Evolutionary conservation across 23 tunicate genomes (phyloP), one percentile per base, ranked within the genome.

Genomic region (Ascidia mentula): DNA sequence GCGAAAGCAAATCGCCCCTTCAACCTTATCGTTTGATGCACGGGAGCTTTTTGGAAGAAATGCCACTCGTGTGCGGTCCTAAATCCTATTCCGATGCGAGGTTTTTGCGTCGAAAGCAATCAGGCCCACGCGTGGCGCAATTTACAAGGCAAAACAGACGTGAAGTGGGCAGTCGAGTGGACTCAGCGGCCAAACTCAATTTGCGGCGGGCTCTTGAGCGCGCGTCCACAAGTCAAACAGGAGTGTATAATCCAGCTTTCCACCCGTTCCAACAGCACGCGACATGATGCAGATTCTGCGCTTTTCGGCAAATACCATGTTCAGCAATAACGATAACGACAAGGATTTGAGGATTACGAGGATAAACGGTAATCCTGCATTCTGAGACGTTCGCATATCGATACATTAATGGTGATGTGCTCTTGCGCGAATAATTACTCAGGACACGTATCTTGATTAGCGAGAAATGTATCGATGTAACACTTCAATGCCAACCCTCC

Each of bases 71-170:
- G n/a, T n/a, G n/a, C n/a, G 65, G 24, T 53, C 24, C 24, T 28
- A 26, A 53, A 53, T 53, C 65, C 28, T 28, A 20, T 28, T 3
- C 65, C 24, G 65, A 53, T 53, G 65, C 65, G 24, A 53, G 28
- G 24, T 9, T n/a, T n/a, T 53, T 53, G 24, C 65, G 65, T 5
- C 65, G 28, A 9, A 53, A 53, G 13, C 65, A 53, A 53, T 53
- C 65, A 53, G 65, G 65, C 28, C 65, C 12, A n/a, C 7, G 65
- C 65, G 65, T 9, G n/a, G 12, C 65, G 65, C 28, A 53, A 53
- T 53, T 26, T 53, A 53, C 65, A 53, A 53, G 65, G 65, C 65
- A 53, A 53, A 53, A 53, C 65, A 53, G 65, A 53, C 65, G 65
- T 53, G 65, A 9, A 53, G 65, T 53, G 65, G n/a, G 65, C 65